Percentiles rank a stretch among this genome's conserved stretches.
Evolutionary conservation across 2,888 invertebrate genomes (phyloP).

Genomic region (Cistogaster globosa): DNA sequence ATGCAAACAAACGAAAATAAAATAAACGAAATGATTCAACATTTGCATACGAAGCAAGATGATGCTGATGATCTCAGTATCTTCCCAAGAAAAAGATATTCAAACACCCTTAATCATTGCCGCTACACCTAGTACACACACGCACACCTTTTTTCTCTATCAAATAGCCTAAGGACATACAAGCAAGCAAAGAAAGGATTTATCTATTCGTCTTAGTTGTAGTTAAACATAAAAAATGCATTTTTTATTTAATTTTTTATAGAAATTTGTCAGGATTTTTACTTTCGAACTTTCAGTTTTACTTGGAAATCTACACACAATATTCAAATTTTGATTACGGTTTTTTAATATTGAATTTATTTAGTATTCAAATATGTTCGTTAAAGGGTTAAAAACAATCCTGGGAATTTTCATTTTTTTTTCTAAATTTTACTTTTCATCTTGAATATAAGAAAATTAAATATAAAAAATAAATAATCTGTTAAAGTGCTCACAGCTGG

Average conservation of each 20-base stretch:
- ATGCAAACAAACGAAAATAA: conserved; percentile 66
- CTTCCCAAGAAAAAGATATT: conserved; percentile 39
- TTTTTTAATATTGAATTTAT: too few relatives aligned
- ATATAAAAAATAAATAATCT: not conserved
- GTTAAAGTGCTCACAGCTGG: conserved; percentile 61
- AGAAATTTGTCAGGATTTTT: conserved; percentile 72
- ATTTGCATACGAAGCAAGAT: conserved; percentile 77
- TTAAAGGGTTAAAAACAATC: conserved; percentile 63
- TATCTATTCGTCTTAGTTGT: conserved; percentile 76
- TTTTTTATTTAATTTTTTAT: conserved; percentile 73
- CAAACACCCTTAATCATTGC: conserved; percentile 23
- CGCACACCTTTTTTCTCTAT: not conserved
- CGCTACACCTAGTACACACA: conserved; percentile 33
- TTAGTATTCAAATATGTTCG: not conserved
- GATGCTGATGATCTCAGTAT: conserved; percentile 12
- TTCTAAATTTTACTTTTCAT: not conserved
- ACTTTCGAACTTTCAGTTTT: conserved; percentile 78
- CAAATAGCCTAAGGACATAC: conserved; percentile 59
- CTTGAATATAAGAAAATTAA: not conserved
- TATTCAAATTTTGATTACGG: too few relatives aligned
- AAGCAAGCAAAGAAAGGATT: conserved; percentile 62
- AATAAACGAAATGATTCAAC: conserved; percentile 42
- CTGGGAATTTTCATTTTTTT: conserved; percentile 76
- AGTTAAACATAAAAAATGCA: conserved; percentile 75
- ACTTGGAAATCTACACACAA: not conserved